phyloP scores from a whole-genome alignment of 2,113 vertebrate species.

The Hylia prasina region DNA sequence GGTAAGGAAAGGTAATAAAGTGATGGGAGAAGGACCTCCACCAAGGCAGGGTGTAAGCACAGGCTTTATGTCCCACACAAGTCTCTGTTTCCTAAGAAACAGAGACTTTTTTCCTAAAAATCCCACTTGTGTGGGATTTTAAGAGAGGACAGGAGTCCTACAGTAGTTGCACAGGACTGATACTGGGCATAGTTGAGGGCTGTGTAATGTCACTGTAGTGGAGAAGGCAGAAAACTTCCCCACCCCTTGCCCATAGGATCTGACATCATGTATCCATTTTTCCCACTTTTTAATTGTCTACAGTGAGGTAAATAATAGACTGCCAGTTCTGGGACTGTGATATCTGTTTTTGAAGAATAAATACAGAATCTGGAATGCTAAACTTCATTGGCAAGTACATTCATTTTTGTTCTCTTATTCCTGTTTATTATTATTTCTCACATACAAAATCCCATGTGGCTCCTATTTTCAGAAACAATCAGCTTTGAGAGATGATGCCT shows the following conservation, averaged over 20 bases:
- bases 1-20: background rate
- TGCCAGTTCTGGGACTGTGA: background rate
- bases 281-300: background rate
- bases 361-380: background rate
- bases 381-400: background rate
- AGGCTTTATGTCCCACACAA: background rate
- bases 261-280: background rate
- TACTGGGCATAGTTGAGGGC: background rate
- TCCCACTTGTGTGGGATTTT: no score
- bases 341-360: background rate
- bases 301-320: background rate
- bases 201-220: background rate
- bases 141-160: background rate
- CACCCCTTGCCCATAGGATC: fast-evolving
- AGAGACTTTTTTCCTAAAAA: no score
- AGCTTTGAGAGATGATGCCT: background rate
- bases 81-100: background rate
- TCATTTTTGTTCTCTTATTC: background rate
- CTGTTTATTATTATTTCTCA: background rate
- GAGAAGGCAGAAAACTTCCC: background rate
- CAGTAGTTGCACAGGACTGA: background rate
- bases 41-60: background rate
- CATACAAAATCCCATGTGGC: background rate
- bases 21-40: background rate
- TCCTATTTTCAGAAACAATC: background rate